Base-by-base conservation (phyloP, 2,113 vertebrate species). In the Campylorhamphus procurvoides region DNA sequence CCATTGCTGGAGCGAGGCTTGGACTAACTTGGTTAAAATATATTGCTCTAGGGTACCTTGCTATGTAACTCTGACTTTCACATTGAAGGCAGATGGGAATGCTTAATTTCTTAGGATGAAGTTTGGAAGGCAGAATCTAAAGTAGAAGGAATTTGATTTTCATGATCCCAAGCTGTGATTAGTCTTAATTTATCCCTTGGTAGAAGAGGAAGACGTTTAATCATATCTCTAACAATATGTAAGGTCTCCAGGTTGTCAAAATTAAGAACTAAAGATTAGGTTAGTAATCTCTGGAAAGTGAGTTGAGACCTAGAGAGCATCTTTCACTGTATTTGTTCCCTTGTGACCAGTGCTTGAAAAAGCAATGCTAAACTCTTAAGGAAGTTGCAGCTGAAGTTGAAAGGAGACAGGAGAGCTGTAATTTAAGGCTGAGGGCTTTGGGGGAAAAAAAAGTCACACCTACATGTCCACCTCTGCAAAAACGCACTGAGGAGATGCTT, bases 161-260 rank as follows among this genome's bases (percentile, higher is more conserved):
- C 52, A 24, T 69, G 77, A 88, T 91, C 59, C 63, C 27, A 71
- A 59, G 33, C 52, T 89, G 37, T 90, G 78, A 93, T 96, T 96
- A 75, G 50, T 86, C 72, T 77, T 93, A 95, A 96, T 95, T 96
- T 94, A 86, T 95, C 93, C 63, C 87, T 84, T 86, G 79, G 39
- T 81, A 83, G 82, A 88, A 88, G 52, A 90, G 12, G 22, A 93
- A 87, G 78, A 72, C 84, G 23, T 89, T 94, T 90, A 95, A 95
- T 93, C 14, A 72, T 90, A 91, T 90, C 64, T 68, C 52, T 86
- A 95, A 86, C 60, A 63, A 81, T 80, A 80, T 44, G 11, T 91
- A 86, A 84, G 68, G 42, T 86, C 94, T 96, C 17, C 35, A 88
- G 49, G 67, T 90, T 90, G 85, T 82, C 83, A 90, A 86, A 93